Percentiles rank a stretch among this genome's conserved stretches.
Conservation (phyloP, 1,140 invertebrate species). For the Ectropis grisescens region DNA sequence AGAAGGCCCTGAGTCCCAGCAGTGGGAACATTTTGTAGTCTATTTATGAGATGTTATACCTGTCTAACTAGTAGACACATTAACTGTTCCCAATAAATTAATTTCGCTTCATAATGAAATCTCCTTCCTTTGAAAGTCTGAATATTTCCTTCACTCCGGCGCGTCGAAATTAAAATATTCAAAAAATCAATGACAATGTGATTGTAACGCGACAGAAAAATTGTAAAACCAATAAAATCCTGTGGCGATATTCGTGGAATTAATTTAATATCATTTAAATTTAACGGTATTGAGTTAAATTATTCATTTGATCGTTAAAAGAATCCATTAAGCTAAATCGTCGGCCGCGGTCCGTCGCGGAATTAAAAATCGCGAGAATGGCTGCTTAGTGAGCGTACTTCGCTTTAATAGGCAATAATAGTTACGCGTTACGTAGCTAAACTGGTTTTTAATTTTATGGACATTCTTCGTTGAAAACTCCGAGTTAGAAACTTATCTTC, state of each 20-base stretch:
- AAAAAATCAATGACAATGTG: slow-evolving; percentile 8
- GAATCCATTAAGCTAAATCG: slow-evolving; percentile 22
- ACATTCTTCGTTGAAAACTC: neutral
- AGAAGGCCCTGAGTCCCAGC: too few species aligned
- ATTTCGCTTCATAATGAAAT: neutral
- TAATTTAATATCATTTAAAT: slow-evolving; percentile 37
- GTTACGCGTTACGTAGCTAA: too few species aligned
- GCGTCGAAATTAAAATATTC: slow-evolving; percentile 8
- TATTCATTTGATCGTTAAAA: slow-evolving; percentile 25
- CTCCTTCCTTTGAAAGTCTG: neutral
- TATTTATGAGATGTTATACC: too few species aligned
- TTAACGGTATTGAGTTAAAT: slow-evolving; percentile 20
- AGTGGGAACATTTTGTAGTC: too few species aligned
- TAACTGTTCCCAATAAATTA: neutral
- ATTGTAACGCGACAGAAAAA: slow-evolving; percentile 5
- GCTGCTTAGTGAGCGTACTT: neutral
- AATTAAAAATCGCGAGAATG: slow-evolving; percentile 21
- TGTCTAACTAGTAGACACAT: too few species aligned
- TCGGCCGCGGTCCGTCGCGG: slow-evolving; percentile 4
- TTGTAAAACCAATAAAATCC: slow-evolving; percentile 11
- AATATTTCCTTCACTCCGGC: neutral
- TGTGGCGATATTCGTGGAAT: slow-evolving; percentile 15
- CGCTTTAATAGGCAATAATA: too few species aligned
- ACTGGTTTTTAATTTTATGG: neutral
- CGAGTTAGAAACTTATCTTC: neutral